A percentile compares a stretch with the other conserved stretches of the same genome.
These are phyloP conservation scores for Dolichomitus sp. DNA, from an alignment of 2,888 invertebrate species.

Conservation along the genomic window DNA sequence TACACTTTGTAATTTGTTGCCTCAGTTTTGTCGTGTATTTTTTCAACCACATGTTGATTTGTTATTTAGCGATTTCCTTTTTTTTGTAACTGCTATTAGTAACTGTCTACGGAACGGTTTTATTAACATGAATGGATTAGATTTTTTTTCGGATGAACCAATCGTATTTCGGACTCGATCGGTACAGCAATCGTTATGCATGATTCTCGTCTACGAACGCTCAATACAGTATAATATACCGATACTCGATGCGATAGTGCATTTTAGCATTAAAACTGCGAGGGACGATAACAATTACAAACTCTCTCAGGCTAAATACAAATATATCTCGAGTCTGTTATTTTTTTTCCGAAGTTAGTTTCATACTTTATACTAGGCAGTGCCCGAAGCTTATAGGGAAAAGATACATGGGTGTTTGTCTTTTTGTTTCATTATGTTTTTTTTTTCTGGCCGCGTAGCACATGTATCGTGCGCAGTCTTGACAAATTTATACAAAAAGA, in stretches of 20 bases:
- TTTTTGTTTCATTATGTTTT: not conserved
- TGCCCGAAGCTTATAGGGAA: conserved; percentile 66
- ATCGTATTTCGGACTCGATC: not conserved
- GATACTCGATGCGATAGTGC: conserved; percentile 36
- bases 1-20: not conserved
- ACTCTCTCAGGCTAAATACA: conserved; percentile 55
- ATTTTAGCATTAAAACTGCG: conserved; percentile 28
- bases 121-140: not conserved
- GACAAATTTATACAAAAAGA: conserved; percentile 27
- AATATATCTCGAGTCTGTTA: conserved; percentile 59
- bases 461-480: conserved; percentile 2
- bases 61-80: not conserved
- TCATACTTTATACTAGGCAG: conserved; percentile 64
- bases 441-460: conserved; percentile 1
- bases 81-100: conserved; percentile 15
- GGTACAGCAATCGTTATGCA: not conserved
- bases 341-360: conserved; percentile 43
- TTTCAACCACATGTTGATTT: not conserved
- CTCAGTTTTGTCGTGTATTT: not conserved
- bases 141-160: conserved; percentile 12
- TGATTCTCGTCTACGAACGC: conserved; percentile 30
- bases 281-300: conserved; percentile 55
- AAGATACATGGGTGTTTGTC: conserved; percentile 19
- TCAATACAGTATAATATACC: conserved; percentile 33
- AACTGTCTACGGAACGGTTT: conserved; percentile 21